A percentile compares a stretch with the other conserved stretches of the same genome.
Conservation (phyloP, 1,140 invertebrate species). For the Nomia melanderi region DNA sequence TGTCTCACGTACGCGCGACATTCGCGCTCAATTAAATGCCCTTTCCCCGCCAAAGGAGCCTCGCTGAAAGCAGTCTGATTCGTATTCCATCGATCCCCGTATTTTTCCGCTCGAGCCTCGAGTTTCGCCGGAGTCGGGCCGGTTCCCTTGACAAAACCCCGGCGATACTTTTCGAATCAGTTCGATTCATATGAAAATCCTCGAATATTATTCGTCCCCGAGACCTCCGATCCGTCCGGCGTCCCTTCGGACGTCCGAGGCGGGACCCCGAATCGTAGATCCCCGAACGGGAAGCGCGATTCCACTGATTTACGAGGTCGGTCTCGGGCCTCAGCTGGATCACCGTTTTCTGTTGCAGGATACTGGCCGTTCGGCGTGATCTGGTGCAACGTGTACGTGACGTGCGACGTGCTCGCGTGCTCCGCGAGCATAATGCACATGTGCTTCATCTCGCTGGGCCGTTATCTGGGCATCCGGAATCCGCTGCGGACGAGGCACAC, state of each 20-base stretch:
- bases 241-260: neutral
- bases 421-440: conserved; percentile 98
- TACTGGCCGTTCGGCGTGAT: conserved; percentile 93
- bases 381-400: conserved; percentile 96
- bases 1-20: too few species aligned
- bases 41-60: too few species aligned
- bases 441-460: conserved; percentile 96
- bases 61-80: too few species aligned
- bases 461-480: conserved; percentile 95
- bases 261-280: too few species aligned
- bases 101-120: too few species aligned
- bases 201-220: neutral
- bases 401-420: conserved; percentile 96
- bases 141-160: neutral
- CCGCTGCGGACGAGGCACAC: conserved; percentile 91
- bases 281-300: neutral
- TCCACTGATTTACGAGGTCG: neutral
- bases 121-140: neutral
- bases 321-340: neutral
- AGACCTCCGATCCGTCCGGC: neutral
- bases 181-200: neutral
- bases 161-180: neutral
- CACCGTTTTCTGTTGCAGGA: conserved; percentile 83
- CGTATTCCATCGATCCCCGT: too few species aligned
- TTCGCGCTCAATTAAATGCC: too few species aligned